Conservation (phyloP, 2,113 vertebrate species). For the Brachyhypopomus gauderio region DNA sequence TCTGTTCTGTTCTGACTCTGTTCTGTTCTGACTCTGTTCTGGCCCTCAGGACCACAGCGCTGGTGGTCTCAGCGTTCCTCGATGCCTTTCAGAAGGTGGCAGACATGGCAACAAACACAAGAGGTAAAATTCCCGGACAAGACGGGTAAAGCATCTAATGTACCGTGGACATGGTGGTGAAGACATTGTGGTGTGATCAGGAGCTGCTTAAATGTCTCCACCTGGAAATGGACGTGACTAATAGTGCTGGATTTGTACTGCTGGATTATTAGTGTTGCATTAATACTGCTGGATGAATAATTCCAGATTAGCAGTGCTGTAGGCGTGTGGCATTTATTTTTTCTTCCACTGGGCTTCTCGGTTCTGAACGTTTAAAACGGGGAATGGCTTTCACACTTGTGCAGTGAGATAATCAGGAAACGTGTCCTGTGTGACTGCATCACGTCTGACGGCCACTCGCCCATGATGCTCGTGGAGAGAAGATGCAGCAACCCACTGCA, state of each 20-base stretch:
- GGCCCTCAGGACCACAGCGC: conserved; percentile 87
- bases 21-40: conserved; percentile 18
- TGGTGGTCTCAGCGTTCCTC: conserved; percentile 93
- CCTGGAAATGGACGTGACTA: not conserved
- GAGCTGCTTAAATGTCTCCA: not conserved
- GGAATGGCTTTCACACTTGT: not conserved
- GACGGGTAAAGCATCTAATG: not conserved
- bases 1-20: conserved; percentile 14
- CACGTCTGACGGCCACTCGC: conserved; percentile 10
- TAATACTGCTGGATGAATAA: too few relatives aligned
- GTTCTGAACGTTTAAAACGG: not conserved
- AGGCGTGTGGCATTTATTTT: not conserved
- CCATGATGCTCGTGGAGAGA: not conserved
- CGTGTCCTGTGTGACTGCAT: not conserved
- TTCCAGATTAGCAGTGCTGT: too few relatives aligned
- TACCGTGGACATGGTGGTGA: not conserved
- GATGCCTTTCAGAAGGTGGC: conserved; percentile 99
- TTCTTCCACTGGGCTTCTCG: not conserved
- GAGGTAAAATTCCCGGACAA: conserved; percentile 78
- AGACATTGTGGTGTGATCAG: not conserved
- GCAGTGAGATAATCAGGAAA: not conserved
- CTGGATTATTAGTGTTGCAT: too few relatives aligned
- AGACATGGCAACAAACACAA: conserved; percentile 96
- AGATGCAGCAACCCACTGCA: not conserved
- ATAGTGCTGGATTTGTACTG: not conserved